Evolutionary conservation across 2,113 vertebrate species (phyloP).

Genomic region (Tonatia bakeri): DNA sequence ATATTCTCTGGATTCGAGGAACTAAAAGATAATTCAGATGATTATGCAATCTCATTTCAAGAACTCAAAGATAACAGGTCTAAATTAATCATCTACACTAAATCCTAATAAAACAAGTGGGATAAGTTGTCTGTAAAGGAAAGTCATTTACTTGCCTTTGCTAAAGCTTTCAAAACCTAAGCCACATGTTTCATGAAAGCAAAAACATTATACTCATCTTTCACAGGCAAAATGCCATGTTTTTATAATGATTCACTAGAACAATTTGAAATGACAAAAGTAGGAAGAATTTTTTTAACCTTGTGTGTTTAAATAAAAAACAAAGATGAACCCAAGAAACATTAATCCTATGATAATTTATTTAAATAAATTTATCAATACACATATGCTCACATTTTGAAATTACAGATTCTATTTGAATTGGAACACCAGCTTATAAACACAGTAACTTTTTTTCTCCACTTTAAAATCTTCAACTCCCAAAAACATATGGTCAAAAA

Average conservation of each 20-base stretch:
- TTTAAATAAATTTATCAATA: background rate
- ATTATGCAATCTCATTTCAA: background rate
- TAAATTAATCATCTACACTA: constrained; percentile 27
- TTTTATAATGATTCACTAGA: constrained; percentile 35
- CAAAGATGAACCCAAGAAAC: background rate
- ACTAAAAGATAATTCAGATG: background rate
- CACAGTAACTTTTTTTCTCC: background rate
- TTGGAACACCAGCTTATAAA: background rate
- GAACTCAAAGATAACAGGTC: constrained; percentile 11
- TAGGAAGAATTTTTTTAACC: background rate
- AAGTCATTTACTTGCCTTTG: background rate
- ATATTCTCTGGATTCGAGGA: background rate
- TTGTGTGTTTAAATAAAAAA: background rate
- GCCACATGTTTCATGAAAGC: background rate
- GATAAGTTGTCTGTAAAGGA: background rate
- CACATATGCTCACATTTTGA: background rate
- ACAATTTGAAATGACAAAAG: background rate
- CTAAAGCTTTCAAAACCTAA: constrained; percentile 27
- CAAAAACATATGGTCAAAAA: background rate
- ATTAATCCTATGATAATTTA: background rate
- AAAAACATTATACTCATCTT: background rate
- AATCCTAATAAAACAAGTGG: constrained; percentile 58
- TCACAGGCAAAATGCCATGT: constrained; percentile 28
- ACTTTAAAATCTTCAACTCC: background rate
- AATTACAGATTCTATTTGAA: background rate